These are phyloP conservation scores for Hoplodrina blanda DNA, from an alignment of 2,888 invertebrate species.

Conservation along the genomic window DNA sequence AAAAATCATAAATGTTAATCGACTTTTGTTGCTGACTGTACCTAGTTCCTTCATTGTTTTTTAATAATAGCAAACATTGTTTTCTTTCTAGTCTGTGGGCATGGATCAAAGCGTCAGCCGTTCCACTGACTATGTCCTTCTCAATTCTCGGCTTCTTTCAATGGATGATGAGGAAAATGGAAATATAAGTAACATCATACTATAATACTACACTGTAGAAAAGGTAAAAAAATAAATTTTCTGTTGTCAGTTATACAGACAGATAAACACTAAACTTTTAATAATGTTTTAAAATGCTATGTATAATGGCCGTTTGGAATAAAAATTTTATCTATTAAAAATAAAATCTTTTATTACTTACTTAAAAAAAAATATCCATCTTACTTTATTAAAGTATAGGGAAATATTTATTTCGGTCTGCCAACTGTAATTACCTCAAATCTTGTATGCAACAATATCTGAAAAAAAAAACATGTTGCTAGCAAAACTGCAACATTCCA, in stretches of 20 bases:
- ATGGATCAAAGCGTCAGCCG: slow-evolving; percentile 94
- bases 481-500: no score
- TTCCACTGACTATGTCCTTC: slow-evolving; percentile 96
- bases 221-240: background rate
- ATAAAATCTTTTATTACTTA: background rate
- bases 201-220: no score
- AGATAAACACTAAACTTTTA: background rate
- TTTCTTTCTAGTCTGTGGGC: slow-evolving; percentile 92
- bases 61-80: slow-evolving; percentile 4
- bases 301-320: slow-evolving; percentile 17
- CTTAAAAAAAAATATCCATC: no score
- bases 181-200: slow-evolving; percentile 75
- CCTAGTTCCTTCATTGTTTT: background rate
- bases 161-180: slow-evolving; percentile 94
- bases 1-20: no score
- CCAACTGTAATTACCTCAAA: no score
- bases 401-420: no score
- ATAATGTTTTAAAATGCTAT: slow-evolving; percentile 4
- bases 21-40: no score
- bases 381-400: no score
- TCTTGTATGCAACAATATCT: no score
- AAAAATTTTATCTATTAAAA: slow-evolving; percentile 3
- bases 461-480: no score
- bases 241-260: background rate
- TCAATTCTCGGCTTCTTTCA: slow-evolving; percentile 94